These are phyloP conservation scores for Sus cebifrons DNA, from an alignment of 2,797 vertebrate genomes.

Conservation along the genomic window DNA sequence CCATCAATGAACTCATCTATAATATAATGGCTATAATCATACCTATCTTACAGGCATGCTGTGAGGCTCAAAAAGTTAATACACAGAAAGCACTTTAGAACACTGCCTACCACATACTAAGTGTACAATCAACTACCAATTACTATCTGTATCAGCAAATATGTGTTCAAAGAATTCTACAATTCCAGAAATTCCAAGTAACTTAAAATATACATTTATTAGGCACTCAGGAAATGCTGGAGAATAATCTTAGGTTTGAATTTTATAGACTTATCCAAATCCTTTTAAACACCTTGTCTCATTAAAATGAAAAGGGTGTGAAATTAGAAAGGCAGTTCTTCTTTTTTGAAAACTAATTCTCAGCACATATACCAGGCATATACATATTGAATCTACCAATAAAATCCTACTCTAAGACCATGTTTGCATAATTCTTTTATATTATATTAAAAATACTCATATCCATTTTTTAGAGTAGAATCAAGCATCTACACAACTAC, in stretches of 20 bases:
- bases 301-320: slow-evolving; percentile 63
- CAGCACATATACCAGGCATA: slow-evolving; percentile 31
- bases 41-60: background rate
- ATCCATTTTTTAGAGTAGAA: slow-evolving; percentile 53
- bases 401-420: slow-evolving; percentile 59
- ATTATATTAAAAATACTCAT: slow-evolving; percentile 41
- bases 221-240: background rate
- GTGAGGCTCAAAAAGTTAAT: background rate
- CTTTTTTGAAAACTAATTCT: slow-evolving; percentile 56
- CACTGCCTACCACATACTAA: background rate
- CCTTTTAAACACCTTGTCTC: slow-evolving; percentile 32
- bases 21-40: background rate
- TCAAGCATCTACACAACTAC: slow-evolving; percentile 57
- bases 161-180: background rate
- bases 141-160: background rate
- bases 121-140: background rate
- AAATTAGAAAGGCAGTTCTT: slow-evolving; percentile 60
- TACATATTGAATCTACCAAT: slow-evolving; percentile 17
- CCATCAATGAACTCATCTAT: background rate
- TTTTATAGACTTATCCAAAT: slow-evolving; percentile 25
- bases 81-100: background rate
- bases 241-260: background rate
- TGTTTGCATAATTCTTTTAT: slow-evolving; percentile 70
- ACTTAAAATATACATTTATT: slow-evolving; percentile 55
- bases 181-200: background rate